Percentiles rank a stretch among this genome's conserved stretches.
Conservation (phyloP, 2,113 vertebrate species). For the Osmerus eperlanus region DNA sequence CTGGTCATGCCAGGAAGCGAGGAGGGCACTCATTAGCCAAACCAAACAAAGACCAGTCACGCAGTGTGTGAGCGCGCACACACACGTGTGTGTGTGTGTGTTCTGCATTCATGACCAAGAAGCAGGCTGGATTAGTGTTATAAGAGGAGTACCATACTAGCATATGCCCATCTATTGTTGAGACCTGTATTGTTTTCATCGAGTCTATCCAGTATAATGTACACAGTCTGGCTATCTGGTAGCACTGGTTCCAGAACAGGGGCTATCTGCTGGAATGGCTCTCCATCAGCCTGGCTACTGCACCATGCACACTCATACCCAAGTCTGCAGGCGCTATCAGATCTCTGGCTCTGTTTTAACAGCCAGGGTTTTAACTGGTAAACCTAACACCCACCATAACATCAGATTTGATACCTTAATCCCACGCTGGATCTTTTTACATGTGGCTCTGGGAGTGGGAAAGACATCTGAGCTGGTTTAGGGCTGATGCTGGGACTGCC, state of each 20-base stretch:
- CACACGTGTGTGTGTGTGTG: too few relatives aligned
- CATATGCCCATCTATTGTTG: too few relatives aligned
- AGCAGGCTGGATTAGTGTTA: too few relatives aligned
- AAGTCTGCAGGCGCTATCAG: background rate
- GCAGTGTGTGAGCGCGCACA: too few relatives aligned
- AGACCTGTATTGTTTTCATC: too few relatives aligned
- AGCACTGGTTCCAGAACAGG: background rate
- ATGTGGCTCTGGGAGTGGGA: background rate
- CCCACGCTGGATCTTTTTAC: constrained; percentile 21
- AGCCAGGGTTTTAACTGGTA: constrained; percentile 2
- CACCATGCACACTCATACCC: background rate
- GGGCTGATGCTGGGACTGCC: background rate
- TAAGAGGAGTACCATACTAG: too few relatives aligned
- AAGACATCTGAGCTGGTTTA: constrained; percentile 1
- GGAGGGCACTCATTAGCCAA: background rate
- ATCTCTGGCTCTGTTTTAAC: constrained; percentile 5
- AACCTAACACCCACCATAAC: constrained; percentile 16
- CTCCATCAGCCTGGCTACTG: too few relatives aligned
- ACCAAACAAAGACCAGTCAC: too few relatives aligned
- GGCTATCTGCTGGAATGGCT: background rate
- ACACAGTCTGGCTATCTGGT: too few relatives aligned
- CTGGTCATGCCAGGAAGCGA: background rate
- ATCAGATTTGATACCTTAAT: constrained; percentile 17
- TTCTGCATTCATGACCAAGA: too few relatives aligned
- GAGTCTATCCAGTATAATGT: too few relatives aligned